phyloP scores from a whole-genome alignment of 2,888 invertebrate genomes.

The Apoderus coryli region DNA sequence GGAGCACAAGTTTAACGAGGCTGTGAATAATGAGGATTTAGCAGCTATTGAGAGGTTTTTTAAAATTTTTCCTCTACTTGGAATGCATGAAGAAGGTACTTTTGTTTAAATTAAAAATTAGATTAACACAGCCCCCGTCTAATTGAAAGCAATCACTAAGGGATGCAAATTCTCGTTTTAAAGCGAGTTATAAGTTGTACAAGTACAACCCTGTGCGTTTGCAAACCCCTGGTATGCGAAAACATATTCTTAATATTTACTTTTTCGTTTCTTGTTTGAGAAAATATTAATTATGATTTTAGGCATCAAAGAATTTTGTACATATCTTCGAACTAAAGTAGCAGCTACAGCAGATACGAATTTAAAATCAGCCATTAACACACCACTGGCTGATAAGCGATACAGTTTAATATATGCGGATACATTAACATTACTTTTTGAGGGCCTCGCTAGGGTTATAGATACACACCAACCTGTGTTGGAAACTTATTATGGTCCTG shows the following conservation, averaged over 20 bases:
- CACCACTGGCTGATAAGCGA: slow-evolving; percentile 52
- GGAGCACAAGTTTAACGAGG: slow-evolving; percentile 76
- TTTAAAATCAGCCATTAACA: slow-evolving; percentile 48
- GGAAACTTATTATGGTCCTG: slow-evolving; percentile 78
- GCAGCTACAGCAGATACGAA: slow-evolving; percentile 57
- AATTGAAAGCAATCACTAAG: too few species aligned
- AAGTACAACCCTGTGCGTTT: too few species aligned
- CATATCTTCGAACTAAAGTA: slow-evolving; percentile 69
- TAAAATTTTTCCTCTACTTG: slow-evolving; percentile 90
- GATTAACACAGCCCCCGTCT: too few species aligned
- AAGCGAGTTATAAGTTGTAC: too few species aligned
- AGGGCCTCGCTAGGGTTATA: slow-evolving; percentile 68
- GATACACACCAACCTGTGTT: slow-evolving; percentile 81
- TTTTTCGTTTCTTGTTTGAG: slow-evolving; percentile 1
- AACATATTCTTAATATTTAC: not conserved
- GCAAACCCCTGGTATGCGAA: too few species aligned
- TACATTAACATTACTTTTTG: slow-evolving; percentile 68
- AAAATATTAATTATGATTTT: slow-evolving; percentile 4
- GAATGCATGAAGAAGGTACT: slow-evolving; percentile 69
- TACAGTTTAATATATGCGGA: slow-evolving; percentile 71
- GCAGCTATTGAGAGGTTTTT: slow-evolving; percentile 89
- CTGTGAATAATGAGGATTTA: slow-evolving; percentile 74
- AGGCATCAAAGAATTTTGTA: slow-evolving; percentile 70
- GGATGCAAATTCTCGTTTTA: too few species aligned
- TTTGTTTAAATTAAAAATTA: too few species aligned